phyloP scores from a whole-genome alignment of 2,113 vertebrate species.

The Ahaetulla prasina region DNA sequence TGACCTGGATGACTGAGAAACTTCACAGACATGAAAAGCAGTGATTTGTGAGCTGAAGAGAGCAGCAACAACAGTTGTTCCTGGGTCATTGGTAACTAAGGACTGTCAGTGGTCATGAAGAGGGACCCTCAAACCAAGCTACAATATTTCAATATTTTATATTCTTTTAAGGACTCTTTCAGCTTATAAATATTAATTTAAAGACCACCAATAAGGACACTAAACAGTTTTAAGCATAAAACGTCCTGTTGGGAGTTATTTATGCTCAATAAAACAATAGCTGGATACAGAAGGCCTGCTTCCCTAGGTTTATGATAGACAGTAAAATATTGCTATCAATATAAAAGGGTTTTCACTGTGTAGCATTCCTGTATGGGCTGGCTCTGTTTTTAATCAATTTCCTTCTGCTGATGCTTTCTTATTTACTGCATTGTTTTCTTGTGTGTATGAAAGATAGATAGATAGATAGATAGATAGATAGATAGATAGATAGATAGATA shows the following conservation, averaged over 20 bases:
- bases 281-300: conserved; percentile 71
- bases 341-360: conserved; percentile 64
- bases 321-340: conserved; percentile 69
- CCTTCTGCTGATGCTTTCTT: background rate
- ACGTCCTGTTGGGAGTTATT: conserved; percentile 77
- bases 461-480: too few species aligned
- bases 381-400: conserved; percentile 48
- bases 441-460: background rate
- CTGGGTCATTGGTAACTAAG: conserved; percentile 73
- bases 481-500: too few species aligned
- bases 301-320: conserved; percentile 74
- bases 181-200: conserved; percentile 86
- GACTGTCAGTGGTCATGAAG: conserved; percentile 69
- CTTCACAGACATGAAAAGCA: too few species aligned
- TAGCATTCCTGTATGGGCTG: conserved; percentile 22
- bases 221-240: conserved; percentile 80
- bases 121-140: conserved; percentile 58
- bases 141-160: conserved; percentile 71
- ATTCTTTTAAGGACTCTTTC: conserved; percentile 68
- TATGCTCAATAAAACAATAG: conserved; percentile 74
- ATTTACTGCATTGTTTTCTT: conserved; percentile 49
- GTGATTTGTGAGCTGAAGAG: conserved; percentile 61
- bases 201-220: conserved; percentile 80
- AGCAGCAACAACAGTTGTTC: conserved; percentile 33
- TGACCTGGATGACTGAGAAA: too few species aligned